phyloP scores from a whole-genome alignment of 2,888 invertebrate genomes.

The Ophion ventricosus region DNA sequence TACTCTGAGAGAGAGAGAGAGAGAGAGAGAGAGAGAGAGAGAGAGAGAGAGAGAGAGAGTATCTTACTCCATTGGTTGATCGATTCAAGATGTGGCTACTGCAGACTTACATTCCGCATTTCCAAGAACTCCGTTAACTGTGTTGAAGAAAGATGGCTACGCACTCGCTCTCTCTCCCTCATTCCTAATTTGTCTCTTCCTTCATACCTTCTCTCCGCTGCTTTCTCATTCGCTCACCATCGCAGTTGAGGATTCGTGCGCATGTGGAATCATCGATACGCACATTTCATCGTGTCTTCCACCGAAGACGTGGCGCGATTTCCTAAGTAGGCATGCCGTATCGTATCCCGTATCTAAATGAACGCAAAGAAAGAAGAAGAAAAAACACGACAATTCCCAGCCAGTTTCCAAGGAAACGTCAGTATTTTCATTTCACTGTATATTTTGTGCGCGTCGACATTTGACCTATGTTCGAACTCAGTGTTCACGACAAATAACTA shows the following conservation, averaged over 20 bases:
- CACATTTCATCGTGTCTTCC: slow-evolving; percentile 29
- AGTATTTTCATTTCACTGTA: too few relatives aligned
- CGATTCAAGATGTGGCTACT: slow-evolving; percentile 62
- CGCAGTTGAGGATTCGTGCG: neutral
- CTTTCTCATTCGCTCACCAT: neutral
- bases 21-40: slow-evolving; percentile 8
- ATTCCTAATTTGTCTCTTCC: slow-evolving; percentile 3
- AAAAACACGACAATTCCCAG: neutral
- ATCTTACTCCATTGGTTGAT: slow-evolving; percentile 59
- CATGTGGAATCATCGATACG: slow-evolving; percentile 17
- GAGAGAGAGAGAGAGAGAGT: slow-evolving; percentile 31
- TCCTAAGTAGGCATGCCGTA: slow-evolving; percentile 39
- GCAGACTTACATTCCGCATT: slow-evolving; percentile 52
- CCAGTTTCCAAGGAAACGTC: too few relatives aligned
- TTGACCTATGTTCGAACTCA: too few relatives aligned
- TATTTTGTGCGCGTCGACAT: too few relatives aligned
- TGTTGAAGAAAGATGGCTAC: slow-evolving; percentile 36
- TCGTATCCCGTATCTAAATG: slow-evolving; percentile 1
- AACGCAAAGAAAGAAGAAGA: too few relatives aligned
- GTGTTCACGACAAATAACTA: too few relatives aligned
- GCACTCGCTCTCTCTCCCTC: slow-evolving; percentile 21
- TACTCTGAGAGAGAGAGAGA: neutral
- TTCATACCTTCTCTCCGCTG: neutral
- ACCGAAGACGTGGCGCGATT: slow-evolving; percentile 56
- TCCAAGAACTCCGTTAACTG: slow-evolving; percentile 56